Conservation (phyloP, 2,888 invertebrate species). For the Germaria angustata region DNA sequence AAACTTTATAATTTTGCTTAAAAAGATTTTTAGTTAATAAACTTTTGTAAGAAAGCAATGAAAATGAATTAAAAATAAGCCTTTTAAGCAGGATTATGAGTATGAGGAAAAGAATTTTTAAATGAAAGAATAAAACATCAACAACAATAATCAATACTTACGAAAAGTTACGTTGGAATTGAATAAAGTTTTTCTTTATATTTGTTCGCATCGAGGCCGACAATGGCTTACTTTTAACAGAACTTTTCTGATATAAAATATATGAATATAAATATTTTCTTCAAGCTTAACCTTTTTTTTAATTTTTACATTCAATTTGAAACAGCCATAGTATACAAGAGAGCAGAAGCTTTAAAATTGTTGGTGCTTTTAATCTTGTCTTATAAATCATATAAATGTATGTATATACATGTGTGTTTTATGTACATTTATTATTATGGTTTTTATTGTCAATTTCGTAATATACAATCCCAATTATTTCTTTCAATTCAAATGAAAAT, state of each 20-base stretch:
- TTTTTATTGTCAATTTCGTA: constrained; percentile 26
- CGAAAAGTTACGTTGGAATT: constrained; percentile 68
- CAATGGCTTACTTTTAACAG: constrained; percentile 79
- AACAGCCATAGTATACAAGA: not conserved
- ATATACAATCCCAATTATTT: constrained; percentile 66
- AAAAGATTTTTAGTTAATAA: constrained; percentile 30
- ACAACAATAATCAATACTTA: constrained; percentile 23
- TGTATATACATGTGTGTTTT: too few species aligned
- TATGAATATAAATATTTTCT: not conserved
- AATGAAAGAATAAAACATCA: constrained; percentile 12
- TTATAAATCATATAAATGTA: not conserved
- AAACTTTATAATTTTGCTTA: constrained; percentile 15
- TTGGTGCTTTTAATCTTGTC: constrained; percentile 32
- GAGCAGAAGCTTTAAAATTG: constrained; percentile 6
- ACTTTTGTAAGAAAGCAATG: constrained; percentile 22
- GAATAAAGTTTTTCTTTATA: not conserved
- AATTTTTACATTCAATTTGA: not conserved
- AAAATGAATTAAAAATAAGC: not conserved
- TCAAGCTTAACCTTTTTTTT: constrained; percentile 1
- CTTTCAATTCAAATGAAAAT: constrained; percentile 48
- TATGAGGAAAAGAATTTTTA: not conserved
- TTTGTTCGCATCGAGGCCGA: constrained; percentile 73
- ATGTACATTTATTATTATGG: too few species aligned
- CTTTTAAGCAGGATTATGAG: constrained; percentile 8
- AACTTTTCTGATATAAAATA: constrained; percentile 15